Conservation (phyloP, 2,113 vertebrate genomes). For the Onychorhynchus coronatus region DNA sequence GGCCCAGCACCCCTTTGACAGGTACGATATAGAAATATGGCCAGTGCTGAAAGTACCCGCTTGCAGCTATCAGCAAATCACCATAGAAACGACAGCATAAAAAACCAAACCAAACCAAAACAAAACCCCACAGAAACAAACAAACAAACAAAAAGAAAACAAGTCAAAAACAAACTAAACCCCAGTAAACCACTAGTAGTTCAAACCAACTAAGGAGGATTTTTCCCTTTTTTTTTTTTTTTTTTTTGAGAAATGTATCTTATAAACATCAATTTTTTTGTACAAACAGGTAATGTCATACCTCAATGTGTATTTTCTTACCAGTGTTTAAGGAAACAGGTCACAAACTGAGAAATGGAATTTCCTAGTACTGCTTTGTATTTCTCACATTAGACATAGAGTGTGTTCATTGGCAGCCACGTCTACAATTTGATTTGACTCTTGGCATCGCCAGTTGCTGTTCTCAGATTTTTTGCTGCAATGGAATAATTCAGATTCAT, state of each 20-base stretch:
- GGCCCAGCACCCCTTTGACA: background rate
- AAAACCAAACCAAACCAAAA: background rate
- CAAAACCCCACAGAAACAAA: background rate
- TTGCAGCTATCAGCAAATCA: background rate
- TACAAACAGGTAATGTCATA: background rate
- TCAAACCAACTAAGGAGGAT: background rate
- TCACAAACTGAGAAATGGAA: background rate
- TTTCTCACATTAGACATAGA: fast-evolving
- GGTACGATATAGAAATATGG: background rate
- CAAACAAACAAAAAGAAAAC: background rate
- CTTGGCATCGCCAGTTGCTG: background rate
- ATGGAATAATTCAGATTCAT: background rate
- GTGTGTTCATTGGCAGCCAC: background rate
- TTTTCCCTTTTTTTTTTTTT: background rate
- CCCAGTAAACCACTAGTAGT: background rate
- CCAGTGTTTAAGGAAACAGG: background rate
- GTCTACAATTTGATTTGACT: fast-evolving
- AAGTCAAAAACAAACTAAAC: background rate
- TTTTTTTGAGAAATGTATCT: background rate
- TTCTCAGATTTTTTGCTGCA: background rate
- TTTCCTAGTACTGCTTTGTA: background rate
- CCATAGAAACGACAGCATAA: background rate
- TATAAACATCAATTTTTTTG: background rate
- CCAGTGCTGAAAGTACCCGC: background rate
- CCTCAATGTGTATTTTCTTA: background rate